Percentiles rank a stretch among this genome's conserved stretches.
Evolutionary conservation across 2,888 invertebrate genomes (phyloP).

Genomic region (Apodemia zela): DNA sequence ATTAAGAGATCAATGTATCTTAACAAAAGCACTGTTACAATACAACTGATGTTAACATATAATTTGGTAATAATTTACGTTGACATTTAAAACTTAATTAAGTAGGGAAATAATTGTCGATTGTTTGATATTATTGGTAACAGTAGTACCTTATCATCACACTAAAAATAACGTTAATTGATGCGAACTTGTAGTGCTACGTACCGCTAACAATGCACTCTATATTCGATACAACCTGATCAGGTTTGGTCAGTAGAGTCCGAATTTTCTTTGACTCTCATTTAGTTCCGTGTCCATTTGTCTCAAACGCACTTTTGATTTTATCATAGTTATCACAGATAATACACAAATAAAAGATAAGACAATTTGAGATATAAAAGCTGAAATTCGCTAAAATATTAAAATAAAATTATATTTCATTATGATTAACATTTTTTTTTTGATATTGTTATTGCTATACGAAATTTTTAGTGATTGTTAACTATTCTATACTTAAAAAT

Average conservation of each 20-base stretch:
- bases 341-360: slow-evolving; percentile 49
- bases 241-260: slow-evolving; percentile 2
- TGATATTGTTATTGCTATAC: not conserved
- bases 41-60: slow-evolving; percentile 27
- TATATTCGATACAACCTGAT: slow-evolving; percentile 3
- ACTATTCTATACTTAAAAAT: not conserved
- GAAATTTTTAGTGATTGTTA: not conserved
- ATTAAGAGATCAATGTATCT: slow-evolving; percentile 76
- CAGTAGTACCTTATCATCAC: slow-evolving; percentile 5
- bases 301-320: slow-evolving; percentile 19
- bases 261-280: not conserved
- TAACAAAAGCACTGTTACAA: slow-evolving; percentile 37
- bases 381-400: no score
- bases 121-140: slow-evolving; percentile 13
- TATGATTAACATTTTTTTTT: not conserved
- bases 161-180: slow-evolving; percentile 2
- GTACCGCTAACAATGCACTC: slow-evolving; percentile 2
- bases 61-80: slow-evolving; percentile 28
- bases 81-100: not conserved
- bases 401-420: not conserved
- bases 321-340: slow-evolving; percentile 75
- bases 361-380: slow-evolving; percentile 6
- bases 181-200: not conserved
- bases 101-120: not conserved
- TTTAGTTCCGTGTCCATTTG: not conserved